phyloP scores from a whole-genome alignment of 1,140 invertebrate species.

The Copidosoma floridanum region DNA sequence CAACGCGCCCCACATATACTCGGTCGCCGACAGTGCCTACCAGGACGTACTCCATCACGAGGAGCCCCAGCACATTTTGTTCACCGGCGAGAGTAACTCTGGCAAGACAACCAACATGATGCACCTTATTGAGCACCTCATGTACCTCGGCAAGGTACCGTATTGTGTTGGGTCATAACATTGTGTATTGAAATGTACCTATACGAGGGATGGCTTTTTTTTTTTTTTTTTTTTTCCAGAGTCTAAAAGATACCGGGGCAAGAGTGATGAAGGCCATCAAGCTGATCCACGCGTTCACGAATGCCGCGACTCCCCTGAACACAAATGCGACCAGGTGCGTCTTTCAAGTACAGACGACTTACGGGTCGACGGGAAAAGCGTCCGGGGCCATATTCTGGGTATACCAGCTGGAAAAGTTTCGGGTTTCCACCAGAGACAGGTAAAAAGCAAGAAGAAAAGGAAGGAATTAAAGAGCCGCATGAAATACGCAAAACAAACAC shows the following conservation, averaged over 20 bases:
- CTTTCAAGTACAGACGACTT: constrained; percentile 81
- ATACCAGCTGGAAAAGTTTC: constrained; percentile 84
- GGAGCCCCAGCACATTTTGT: constrained; percentile 76
- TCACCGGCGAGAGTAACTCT: constrained; percentile 80
- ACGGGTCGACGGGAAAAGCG: constrained; percentile 79
- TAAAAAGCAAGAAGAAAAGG: too few relatives aligned
- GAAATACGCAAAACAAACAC: too few relatives aligned
- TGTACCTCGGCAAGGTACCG: constrained; percentile 66
- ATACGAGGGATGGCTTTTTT: too few relatives aligned
- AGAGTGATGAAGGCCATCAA: constrained; percentile 71
- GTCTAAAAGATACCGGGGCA: constrained; percentile 62
- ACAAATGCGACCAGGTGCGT: constrained; percentile 82
- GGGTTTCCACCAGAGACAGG: constrained; percentile 79
- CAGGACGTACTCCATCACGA: constrained; percentile 82
- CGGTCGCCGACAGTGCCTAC: constrained; percentile 82
- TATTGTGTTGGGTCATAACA: neutral
- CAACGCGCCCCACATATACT: constrained; percentile 87
- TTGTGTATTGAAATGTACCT: neutral
- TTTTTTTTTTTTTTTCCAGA: constrained; percentile 36
- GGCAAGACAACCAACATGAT: constrained; percentile 79
- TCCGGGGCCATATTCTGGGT: constrained; percentile 83
- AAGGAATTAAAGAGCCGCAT: too few relatives aligned
- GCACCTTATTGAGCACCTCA: constrained; percentile 73
- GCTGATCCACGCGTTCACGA: constrained; percentile 78
- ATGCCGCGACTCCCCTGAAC: constrained; percentile 83